Conservation (phyloP, 1,140 invertebrate genomes). For the Dolichoris vasculosae region DNA sequence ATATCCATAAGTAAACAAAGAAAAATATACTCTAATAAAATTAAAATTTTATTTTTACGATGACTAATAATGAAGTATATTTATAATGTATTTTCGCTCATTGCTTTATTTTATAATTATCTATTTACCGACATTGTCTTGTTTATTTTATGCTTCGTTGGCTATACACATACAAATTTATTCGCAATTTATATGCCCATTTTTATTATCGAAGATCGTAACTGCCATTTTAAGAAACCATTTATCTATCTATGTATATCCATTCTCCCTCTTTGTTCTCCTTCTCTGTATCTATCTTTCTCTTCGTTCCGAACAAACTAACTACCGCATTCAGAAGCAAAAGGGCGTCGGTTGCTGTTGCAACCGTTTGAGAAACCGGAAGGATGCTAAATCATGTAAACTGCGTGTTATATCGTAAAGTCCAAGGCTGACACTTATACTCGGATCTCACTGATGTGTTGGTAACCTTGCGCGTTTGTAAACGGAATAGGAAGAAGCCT, state of each 20-base stretch:
- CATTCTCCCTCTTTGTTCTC: background rate
- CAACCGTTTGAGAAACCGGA: constrained; percentile 10
- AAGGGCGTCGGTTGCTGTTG: background rate
- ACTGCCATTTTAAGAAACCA: constrained; percentile 9
- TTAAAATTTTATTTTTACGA: too few species aligned
- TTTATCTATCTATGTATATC: background rate
- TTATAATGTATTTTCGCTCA: too few species aligned
- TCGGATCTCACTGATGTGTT: background rate
- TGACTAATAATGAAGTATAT: too few species aligned
- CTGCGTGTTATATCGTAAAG: constrained; percentile 50
- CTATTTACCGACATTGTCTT: background rate
- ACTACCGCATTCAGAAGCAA: background rate
- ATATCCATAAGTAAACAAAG: too few species aligned
- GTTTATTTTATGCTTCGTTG: background rate
- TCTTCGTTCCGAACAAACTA: background rate
- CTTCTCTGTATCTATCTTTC: background rate
- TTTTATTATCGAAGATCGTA: background rate
- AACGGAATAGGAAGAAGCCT: background rate
- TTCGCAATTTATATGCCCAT: constrained; percentile 3
- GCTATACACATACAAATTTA: background rate
- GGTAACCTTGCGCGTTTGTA: background rate
- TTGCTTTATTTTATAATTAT: too few species aligned
- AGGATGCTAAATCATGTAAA: constrained; percentile 47
- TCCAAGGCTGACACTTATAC: constrained; percentile 13
- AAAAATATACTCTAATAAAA: too few species aligned